These are phyloP conservation scores for Zingel zingel DNA, from an alignment of 2,113 vertebrate genomes.

Conservation along the genomic window DNA sequence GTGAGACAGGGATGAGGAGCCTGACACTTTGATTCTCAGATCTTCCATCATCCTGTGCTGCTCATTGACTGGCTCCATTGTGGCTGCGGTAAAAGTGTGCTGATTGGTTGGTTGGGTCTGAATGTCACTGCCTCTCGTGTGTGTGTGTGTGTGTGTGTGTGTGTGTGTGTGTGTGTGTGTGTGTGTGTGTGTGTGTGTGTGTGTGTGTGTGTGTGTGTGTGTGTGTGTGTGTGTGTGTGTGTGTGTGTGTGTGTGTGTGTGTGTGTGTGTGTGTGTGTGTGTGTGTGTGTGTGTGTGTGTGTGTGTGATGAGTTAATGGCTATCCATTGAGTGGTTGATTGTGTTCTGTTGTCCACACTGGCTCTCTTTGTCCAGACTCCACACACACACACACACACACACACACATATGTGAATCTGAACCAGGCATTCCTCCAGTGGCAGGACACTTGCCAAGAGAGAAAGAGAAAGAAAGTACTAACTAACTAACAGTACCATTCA, in stretches of 20 bases:
- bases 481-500: conserved; percentile 71
- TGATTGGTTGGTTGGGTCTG: conserved; percentile 67
- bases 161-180: too few species aligned
- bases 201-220: background rate
- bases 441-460: conserved; percentile 62
- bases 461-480: conserved; percentile 38
- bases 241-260: conserved; percentile 12
- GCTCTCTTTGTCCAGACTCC: conserved; percentile 71
- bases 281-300: conserved; percentile 48
- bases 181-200: background rate
- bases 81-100: conserved; percentile 28
- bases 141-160: too few species aligned
- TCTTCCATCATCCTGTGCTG: conserved; percentile 67
- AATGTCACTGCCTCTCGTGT: conserved; percentile 68
- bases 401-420: conserved; percentile 50
- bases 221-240: background rate
- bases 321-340: conserved; percentile 76
- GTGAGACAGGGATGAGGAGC: conserved; percentile 59
- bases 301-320: conserved; percentile 77
- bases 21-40: conserved; percentile 68
- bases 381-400: conserved; percentile 40
- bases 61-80: conserved; percentile 75
- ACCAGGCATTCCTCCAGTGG: conserved; percentile 69
- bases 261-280: conserved; percentile 28
- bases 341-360: conserved; percentile 78